Evolutionary conservation across 2,797 vertebrate genomes (phyloP), one percentile per base, ranked within the genome.

Genomic region (Malacoraja senta): DNA sequence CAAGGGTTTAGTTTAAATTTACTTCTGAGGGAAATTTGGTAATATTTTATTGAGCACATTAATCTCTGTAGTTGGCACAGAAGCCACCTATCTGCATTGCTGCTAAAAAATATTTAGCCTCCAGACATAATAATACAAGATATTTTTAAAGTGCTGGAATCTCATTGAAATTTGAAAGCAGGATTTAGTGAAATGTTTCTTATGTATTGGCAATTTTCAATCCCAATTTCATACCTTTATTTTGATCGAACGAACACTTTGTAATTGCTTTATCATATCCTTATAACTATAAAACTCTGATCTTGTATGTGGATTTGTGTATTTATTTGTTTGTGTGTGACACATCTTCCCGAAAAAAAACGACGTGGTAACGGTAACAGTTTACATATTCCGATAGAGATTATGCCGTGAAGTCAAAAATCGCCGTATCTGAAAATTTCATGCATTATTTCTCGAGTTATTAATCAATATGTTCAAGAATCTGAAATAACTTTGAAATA

Each of bases 21-120:
- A 91, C 7, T 71, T 91, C 63, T 71, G 88, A 91, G n/a, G 88
- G 44, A 71, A 71, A 91, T 91, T 91, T 38, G 65, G 63, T 38
- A 24, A 71, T 91, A 21, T 38, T 91, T 72, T 72, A 91, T 91
- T 32, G 88, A 91, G 65, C n/a, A 17, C 65, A 38, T 91, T 91
- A 88, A 91, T 91, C 88, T 91, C 35, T 71, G n/a, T 91, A 35
- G 29, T 94, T 96, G 95, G 95, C 96, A 95, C 94, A 96, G 96
- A 95, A 97, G 95, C 95, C 95, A 96, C 95, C 95, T 96, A 95
- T 95, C 95, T 95, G 94, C 65, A 63, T 93, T 94, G 96, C 95
- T 96, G 95, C 95, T 96, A 95, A 96, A 95, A 96, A 94, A 95
- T 53, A 53, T 53, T 94, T 95, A 95, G 95, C 96, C 95, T 96